A percentile compares a stretch with the other conserved stretches of the same genome.
These are phyloP conservation scores for Sinonovacula constricta DNA, from an alignment of 1,140 invertebrate species.

Conservation along the genomic window DNA sequence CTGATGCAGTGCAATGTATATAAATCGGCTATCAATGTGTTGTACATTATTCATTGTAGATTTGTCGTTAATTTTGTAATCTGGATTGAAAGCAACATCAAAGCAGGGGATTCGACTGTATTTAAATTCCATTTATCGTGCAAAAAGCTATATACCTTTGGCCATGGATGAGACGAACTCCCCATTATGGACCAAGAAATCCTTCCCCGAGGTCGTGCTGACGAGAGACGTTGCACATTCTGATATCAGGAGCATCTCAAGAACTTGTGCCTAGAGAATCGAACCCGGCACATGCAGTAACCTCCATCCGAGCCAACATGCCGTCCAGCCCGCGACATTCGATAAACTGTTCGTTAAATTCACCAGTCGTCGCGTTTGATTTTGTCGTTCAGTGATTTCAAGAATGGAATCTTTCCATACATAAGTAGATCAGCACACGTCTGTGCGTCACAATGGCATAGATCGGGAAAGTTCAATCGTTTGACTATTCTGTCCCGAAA, in stretches of 20 bases:
- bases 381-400: slow-evolving; percentile 18
- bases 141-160: too few species aligned
- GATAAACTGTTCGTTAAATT: slow-evolving; percentile 42
- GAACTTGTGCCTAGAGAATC: slow-evolving; percentile 2
- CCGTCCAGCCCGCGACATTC: slow-evolving; percentile 21
- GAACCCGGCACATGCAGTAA: background rate
- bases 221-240: slow-evolving; percentile 17
- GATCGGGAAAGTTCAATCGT: slow-evolving; percentile 22
- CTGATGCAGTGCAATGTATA: too few species aligned
- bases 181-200: slow-evolving; percentile 29
- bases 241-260: slow-evolving; percentile 10
- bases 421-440: slow-evolving; percentile 6
- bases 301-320: slow-evolving; percentile 9
- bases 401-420: slow-evolving; percentile 19
- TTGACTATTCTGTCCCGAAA: slow-evolving; percentile 13
- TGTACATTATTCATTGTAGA: too few species aligned
- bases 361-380: slow-evolving; percentile 12
- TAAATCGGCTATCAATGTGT: too few species aligned
- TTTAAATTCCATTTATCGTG: too few species aligned
- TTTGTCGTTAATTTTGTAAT: too few species aligned
- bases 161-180: slow-evolving; percentile 15
- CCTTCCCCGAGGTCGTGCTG: slow-evolving; percentile 20
- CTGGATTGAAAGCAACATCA: too few species aligned
- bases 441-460: slow-evolving; percentile 10
- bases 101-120: too few species aligned